A percentile compares a stretch with the other conserved stretches of the same genome.
Evolutionary conservation across 2,113 vertebrate species (phyloP).

Genomic region (Leptobrachium leishanense): DNA sequence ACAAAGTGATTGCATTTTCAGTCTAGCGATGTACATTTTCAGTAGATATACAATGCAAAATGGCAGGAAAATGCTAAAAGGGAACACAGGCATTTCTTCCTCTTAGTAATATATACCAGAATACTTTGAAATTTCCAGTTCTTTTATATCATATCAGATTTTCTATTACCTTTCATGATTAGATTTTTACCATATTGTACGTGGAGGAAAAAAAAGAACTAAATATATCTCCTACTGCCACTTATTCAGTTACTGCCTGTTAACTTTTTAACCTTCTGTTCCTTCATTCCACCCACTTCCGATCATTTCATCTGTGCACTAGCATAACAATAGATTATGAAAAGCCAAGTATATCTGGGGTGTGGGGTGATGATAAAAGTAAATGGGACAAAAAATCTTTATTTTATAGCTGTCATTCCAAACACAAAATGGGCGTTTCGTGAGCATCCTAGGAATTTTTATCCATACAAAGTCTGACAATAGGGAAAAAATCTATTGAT

Average conservation of each 20-base stretch:
- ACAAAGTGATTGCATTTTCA: no score
- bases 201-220: slow-evolving; percentile 7
- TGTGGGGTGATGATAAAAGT: background rate
- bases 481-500: background rate
- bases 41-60: background rate
- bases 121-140: background rate
- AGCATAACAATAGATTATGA: background rate
- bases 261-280: slow-evolving; percentile 31
- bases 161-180: slow-evolving; percentile 7
- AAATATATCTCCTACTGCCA: background rate
- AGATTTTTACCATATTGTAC: slow-evolving; percentile 24
- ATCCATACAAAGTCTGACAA: background rate
- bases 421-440: background rate
- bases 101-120: background rate
- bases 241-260: background rate
- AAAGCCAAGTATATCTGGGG: background rate
- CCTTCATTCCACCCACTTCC: slow-evolving; percentile 9
- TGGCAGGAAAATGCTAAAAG: background rate
- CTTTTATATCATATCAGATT: background rate
- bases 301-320: slow-evolving; percentile 8
- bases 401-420: background rate
- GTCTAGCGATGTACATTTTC: background rate
- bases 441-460: background rate
- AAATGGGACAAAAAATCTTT: background rate
- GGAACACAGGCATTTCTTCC: background rate